These are phyloP conservation scores for Enteromius mattozi DNA, from an alignment of 2,797 vertebrate species.

Conservation along the genomic window DNA sequence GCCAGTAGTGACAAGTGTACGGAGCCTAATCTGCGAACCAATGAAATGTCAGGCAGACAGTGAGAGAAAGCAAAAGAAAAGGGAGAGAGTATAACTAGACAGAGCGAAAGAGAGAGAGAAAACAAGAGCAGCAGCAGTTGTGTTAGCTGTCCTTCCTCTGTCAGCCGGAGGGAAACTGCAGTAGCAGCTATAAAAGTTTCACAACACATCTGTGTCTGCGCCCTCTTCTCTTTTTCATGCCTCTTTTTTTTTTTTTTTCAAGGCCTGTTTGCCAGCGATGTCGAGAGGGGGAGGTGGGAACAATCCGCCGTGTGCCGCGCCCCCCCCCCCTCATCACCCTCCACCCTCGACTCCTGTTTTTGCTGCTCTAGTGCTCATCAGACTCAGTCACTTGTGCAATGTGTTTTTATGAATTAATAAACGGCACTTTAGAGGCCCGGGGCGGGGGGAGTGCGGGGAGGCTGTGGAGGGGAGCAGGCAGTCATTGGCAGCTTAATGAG, in stretches of 20 bases:
- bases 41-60: conserved; percentile 66
- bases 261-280: conserved; percentile 69
- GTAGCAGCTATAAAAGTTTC: conserved; percentile 81
- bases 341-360: conserved; percentile 60
- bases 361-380: conserved; percentile 81
- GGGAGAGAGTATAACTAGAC: conserved; percentile 40
- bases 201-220: conserved; percentile 66
- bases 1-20: conserved; percentile 74
- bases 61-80: conserved; percentile 60
- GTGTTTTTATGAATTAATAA: conserved; percentile 93
- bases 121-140: conserved; percentile 51
- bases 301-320: background rate
- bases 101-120: conserved; percentile 63
- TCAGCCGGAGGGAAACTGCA: conserved; percentile 70
- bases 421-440: conserved; percentile 81
- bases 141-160: conserved; percentile 63
- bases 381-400: conserved; percentile 83
- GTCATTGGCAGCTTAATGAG: conserved; percentile 83
- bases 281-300: conserved; percentile 51
- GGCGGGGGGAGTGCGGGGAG: conserved; percentile 45
- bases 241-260: conserved; percentile 46
- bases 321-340: conserved; percentile 18
- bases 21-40: conserved; percentile 71
- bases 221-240: conserved; percentile 38
- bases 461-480: conserved; percentile 67